phyloP scores from a whole-genome alignment of 2,113 vertebrate genomes.

The Labeo catla region DNA sequence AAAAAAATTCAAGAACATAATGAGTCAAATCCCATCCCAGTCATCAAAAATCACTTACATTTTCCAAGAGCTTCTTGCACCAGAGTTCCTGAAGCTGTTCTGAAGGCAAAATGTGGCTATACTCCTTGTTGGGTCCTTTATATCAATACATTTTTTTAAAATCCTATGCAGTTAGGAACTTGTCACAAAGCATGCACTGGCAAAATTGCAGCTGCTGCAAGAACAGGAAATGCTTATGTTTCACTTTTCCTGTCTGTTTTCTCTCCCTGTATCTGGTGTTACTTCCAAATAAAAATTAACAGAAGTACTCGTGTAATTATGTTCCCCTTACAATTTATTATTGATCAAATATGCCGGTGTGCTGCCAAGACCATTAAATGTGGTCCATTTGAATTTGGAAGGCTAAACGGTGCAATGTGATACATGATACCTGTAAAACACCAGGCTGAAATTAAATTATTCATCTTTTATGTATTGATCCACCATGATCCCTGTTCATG shows the following conservation, averaged over 20 bases:
- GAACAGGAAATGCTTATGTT: slow-evolving; percentile 34
- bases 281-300: slow-evolving; percentile 40
- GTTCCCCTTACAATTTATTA: slow-evolving; percentile 45
- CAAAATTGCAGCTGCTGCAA: slow-evolving; percentile 11
- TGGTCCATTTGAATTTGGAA: slow-evolving; percentile 50
- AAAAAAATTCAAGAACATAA: background rate
- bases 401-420: slow-evolving; percentile 50
- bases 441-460: slow-evolving; percentile 64
- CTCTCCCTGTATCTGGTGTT: slow-evolving; percentile 45
- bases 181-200: slow-evolving; percentile 16
- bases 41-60: background rate
- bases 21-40: background rate
- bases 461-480: slow-evolving; percentile 71
- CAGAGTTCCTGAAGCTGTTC: background rate
- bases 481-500: slow-evolving; percentile 67
- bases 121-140: background rate
- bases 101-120: background rate
- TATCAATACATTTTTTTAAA: background rate
- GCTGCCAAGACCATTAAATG: slow-evolving; percentile 31
- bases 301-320: slow-evolving; percentile 46
- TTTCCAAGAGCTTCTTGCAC: background rate
- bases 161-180: slow-evolving; percentile 14
- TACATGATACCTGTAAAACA: slow-evolving; percentile 67
- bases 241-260: slow-evolving; percentile 13
- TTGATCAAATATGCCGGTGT: slow-evolving; percentile 33